Conservation (phyloP, 2,113 vertebrate genomes). For the Oenanthe melanoleuca region DNA sequence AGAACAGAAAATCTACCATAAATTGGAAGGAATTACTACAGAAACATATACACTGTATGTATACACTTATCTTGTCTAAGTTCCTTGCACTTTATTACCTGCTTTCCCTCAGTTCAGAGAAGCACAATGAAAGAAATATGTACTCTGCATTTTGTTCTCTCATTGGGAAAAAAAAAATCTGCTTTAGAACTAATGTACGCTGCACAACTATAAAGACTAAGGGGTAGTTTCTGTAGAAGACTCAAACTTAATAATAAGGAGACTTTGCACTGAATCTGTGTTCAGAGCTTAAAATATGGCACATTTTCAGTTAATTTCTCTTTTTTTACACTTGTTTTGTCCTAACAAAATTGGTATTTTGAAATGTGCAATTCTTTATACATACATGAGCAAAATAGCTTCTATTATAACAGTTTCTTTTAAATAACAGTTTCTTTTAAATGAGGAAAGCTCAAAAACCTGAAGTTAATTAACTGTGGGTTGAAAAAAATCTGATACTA, state of each 20-base stretch:
- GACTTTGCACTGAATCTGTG: neutral
- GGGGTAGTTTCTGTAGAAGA: neutral
- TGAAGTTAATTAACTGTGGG: neutral
- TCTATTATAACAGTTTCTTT: too few species aligned
- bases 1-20: neutral
- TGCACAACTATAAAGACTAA: neutral
- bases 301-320: neutral
- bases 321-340: neutral
- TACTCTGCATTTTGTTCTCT: neutral
- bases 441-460: neutral
- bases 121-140: neutral
- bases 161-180: neutral
- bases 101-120: neutral
- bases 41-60: neutral
- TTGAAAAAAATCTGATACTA: neutral
- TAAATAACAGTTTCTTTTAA: neutral
- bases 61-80: neutral
- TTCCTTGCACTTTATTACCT: neutral
- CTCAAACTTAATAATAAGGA: neutral
- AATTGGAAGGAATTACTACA: neutral
- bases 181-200: neutral
- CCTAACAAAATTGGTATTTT: neutral
- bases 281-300: neutral
- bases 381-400: neutral
- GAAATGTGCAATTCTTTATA: neutral